Evolutionary conservation across 2,113 vertebrate genomes (phyloP).

Genomic region (Phrynosoma blainvillii): DNA sequence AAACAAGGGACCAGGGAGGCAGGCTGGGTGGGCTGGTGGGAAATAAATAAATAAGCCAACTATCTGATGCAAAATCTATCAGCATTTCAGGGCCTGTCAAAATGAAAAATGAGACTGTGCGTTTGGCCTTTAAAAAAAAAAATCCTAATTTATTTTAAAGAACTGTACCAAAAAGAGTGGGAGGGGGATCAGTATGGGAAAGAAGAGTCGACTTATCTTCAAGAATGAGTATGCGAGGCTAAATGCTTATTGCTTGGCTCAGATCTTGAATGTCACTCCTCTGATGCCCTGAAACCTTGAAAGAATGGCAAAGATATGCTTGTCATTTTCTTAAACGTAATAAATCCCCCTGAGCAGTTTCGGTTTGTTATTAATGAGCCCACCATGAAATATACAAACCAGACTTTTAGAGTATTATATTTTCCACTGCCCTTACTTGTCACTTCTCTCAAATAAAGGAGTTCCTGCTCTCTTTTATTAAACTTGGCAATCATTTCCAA

Average conservation of each 20-base stretch:
- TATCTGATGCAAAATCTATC: constrained; percentile 66
- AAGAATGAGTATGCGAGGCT: constrained; percentile 31
- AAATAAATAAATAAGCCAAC: constrained; percentile 40
- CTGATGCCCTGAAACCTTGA: constrained; percentile 43
- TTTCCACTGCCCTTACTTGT: constrained; percentile 6
- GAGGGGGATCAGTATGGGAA: constrained; percentile 2
- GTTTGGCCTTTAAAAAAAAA: constrained; percentile 78
- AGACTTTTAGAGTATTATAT: neutral
- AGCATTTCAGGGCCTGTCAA: constrained; percentile 75
- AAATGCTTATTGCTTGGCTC: constrained; percentile 25
- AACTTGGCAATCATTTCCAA: neutral
- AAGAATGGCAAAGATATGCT: neutral
- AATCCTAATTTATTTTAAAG: constrained; percentile 76
- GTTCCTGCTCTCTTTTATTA: constrained; percentile 8
- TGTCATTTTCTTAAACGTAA: constrained; percentile 25
- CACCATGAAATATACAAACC: constrained; percentile 33
- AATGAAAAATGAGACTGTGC: constrained; percentile 76
- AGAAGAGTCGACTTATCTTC: constrained; percentile 57
- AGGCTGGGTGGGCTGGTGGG: neutral
- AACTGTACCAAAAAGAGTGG: constrained; percentile 30
- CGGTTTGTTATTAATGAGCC: constrained; percentile 43
- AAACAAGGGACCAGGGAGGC: constrained; percentile 1
- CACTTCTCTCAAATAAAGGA: constrained; percentile 24
- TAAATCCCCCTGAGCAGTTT: constrained; percentile 32
- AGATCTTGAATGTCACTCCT: constrained; percentile 43